A percentile compares a stretch with the other conserved stretches of the same genome.
These are phyloP conservation scores for Oncorhynchus gorbuscha DNA, from an alignment of 2,113 vertebrate species.

Conservation along the genomic window DNA sequence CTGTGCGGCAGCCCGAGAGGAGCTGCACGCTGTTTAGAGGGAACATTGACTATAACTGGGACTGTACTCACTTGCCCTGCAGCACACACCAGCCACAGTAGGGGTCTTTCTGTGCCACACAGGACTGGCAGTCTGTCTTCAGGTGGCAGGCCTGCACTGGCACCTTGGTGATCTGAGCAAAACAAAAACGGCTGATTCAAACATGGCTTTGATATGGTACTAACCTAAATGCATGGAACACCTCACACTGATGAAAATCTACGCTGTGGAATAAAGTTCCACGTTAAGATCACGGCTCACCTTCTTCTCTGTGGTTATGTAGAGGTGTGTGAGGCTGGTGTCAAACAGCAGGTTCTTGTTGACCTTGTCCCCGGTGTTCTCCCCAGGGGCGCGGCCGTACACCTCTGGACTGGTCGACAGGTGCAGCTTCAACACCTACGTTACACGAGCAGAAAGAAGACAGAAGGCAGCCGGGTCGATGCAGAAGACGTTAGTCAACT, in stretches of 20 bases:
- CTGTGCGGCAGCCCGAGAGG: too few relatives aligned
- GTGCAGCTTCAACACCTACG: conserved; percentile 75
- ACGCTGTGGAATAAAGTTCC: too few relatives aligned
- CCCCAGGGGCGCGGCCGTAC: conserved; percentile 74
- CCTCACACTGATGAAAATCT: too few relatives aligned
- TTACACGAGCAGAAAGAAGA: too few relatives aligned
- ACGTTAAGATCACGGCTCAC: conserved; percentile 54
- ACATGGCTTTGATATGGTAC: neutral
- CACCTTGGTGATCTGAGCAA: conserved; percentile 69
- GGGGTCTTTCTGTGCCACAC: conserved; percentile 79
- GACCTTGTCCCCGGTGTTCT: conserved; percentile 77
- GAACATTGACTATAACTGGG: too few relatives aligned
- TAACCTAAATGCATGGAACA: neutral
- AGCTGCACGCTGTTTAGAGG: too few relatives aligned
- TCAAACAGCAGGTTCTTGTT: conserved; percentile 88
- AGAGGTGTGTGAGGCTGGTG: conserved; percentile 73
- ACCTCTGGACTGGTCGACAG: conserved; percentile 64
- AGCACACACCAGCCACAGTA: conserved; percentile 97
- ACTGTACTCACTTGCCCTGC: conserved; percentile 81
- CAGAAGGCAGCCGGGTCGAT: too few relatives aligned
- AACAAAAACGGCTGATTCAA: neutral
- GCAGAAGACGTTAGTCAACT: too few relatives aligned
- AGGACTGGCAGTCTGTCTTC: conserved; percentile 78
- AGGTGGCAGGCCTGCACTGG: conserved; percentile 85
- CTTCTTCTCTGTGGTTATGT: conserved; percentile 89